Percentiles rank a stretch among this genome's conserved stretches.
Evolutionary conservation across 2,113 vertebrate species (phyloP).

Genomic region (Cyanistes caeruleus): DNA sequence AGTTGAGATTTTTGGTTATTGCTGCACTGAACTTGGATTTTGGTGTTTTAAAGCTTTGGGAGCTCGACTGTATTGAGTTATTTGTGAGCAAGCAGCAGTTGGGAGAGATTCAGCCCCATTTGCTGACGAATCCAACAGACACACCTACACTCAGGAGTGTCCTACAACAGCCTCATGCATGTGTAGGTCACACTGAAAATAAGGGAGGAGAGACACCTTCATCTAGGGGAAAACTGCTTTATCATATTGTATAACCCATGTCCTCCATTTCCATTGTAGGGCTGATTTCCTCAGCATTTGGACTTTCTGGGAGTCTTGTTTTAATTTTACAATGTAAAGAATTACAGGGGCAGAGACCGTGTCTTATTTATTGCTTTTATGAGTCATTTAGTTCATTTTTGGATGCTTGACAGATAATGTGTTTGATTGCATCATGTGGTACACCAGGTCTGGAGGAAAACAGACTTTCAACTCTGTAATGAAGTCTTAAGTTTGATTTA

Average conservation of each 20-base stretch:
- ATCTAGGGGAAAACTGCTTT: background rate
- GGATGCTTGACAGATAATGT: conserved; percentile 37
- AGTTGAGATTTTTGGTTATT: background rate
- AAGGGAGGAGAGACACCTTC: background rate
- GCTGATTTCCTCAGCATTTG: background rate
- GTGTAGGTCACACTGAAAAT: background rate
- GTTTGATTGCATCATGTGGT: conserved; percentile 51
- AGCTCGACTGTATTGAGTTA: background rate
- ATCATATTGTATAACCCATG: rapidly evolving
- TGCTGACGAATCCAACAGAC: background rate
- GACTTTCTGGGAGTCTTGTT: background rate
- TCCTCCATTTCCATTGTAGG: background rate
- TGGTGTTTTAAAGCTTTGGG: background rate
- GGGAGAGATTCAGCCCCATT: background rate
- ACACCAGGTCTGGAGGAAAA: conserved; percentile 42
- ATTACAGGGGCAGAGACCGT: background rate
- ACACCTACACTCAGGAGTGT: background rate
- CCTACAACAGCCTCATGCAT: background rate
- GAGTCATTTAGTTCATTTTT: conserved; percentile 40
- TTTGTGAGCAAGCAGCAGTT: background rate
- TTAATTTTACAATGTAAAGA: background rate
- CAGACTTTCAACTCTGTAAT: conserved; percentile 17
- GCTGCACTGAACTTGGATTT: background rate
- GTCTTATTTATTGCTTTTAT: conserved; percentile 43
- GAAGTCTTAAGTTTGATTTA: conserved; percentile 55